Base-by-base conservation (phyloP, 2,797 vertebrate genomes). In the Telmatherina bonti region DNA sequence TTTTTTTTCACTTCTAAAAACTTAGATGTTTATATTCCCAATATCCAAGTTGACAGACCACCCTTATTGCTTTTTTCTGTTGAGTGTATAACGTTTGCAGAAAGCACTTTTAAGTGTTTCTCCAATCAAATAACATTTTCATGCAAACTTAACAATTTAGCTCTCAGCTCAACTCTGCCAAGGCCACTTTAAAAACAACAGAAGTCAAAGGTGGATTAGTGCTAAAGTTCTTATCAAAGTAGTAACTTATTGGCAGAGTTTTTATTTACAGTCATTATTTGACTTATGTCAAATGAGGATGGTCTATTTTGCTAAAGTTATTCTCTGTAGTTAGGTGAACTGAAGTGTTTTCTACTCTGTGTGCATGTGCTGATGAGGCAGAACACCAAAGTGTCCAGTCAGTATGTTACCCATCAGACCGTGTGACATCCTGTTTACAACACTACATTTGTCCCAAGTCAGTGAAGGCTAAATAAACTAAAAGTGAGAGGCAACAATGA, bases 151-250 rank as follows among this genome's bases (percentile, higher is more conserved):
- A 41, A 3, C 58, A 71, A 52, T 85, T 86, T 70, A 83, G n/a
- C n/a, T n/a, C n/a, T n/a, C n/a, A n/a, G n/a, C n/a, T n/a, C n/a
- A n/a, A n/a, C n/a, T 47, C 72, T 72, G 62, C 76, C 60, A 66
- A 5, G 20, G 60, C 36, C 41, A 77, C 83, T 68, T 73, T n/a
- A 72, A 82, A 81, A 70, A 64, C 61, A 73, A 60, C 66, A 72
- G 27, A 47, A 63, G 78, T 49, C 45, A 55, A 35, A 3, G 36
- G n/a, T 38, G 57, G 36, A 68, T 64, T 72, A 36, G 11, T 33
- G 35, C 3, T 22, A 58, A 51, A 71, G 70, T 60, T 13, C 33
- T 69, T 47, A 64, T 80, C 66, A 62, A 43, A 71, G 41, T 56
- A 9, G 67, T 30, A 60, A 67, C 43, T 61, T 64, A 36, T 62